Conservation (phyloP, 2,888 invertebrate species). For the Macrophya annulata region DNA sequence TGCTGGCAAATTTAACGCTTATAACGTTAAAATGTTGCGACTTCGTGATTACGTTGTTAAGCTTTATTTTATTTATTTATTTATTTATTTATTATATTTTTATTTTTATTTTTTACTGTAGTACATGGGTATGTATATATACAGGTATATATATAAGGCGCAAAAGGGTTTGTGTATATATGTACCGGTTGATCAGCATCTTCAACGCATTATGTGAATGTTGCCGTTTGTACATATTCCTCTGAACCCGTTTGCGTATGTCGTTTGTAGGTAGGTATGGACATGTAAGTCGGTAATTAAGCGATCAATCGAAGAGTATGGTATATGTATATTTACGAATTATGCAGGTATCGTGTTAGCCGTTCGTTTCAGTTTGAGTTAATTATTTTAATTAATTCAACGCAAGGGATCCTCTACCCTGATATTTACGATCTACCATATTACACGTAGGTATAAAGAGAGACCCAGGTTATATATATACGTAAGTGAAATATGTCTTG, state of each 20-base stretch:
- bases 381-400: slow-evolving; percentile 56
- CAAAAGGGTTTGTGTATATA: neutral
- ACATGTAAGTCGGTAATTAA: slow-evolving; percentile 47
- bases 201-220: slow-evolving; percentile 13
- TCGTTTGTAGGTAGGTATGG: neutral
- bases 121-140: neutral
- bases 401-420: slow-evolving; percentile 46
- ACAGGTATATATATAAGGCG: neutral
- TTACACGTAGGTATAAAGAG: slow-evolving; percentile 10
- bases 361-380: slow-evolving; percentile 43
- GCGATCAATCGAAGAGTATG: slow-evolving; percentile 44
- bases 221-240: neutral
- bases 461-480: slow-evolving; percentile 17
- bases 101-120: neutral
- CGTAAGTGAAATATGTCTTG: slow-evolving; percentile 6
- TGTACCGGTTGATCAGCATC: slow-evolving; percentile 43
- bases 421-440: slow-evolving; percentile 50
- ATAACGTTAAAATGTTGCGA: slow-evolving; percentile 65
- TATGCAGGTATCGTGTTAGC: slow-evolving; percentile 45
- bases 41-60: slow-evolving; percentile 63
- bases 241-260: slow-evolving; percentile 34
- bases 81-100: neutral
- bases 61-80: neutral
- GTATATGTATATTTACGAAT: slow-evolving; percentile 33
- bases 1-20: slow-evolving; percentile 3